A percentile compares a stretch with the other conserved stretches of the same genome.
These are phyloP conservation scores for Halcyon malimbica DNA, from an alignment of 2,113 vertebrate species.

Conservation along the genomic window DNA sequence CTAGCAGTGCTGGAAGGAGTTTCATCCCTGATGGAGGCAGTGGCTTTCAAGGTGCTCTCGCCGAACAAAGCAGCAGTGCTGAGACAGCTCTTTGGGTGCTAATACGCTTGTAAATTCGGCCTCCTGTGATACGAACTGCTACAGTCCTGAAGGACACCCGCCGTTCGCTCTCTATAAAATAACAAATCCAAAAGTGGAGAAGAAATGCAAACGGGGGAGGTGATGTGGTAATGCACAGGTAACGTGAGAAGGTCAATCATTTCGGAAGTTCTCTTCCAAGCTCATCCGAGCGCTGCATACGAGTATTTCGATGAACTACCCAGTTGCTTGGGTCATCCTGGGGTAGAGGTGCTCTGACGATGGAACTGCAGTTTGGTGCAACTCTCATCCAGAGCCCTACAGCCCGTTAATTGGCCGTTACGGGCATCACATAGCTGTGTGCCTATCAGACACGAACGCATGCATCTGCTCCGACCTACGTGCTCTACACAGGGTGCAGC, in stretches of 20 bases:
- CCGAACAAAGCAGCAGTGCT: constrained; percentile 22
- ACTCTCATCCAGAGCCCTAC: not conserved
- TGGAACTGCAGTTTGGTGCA: not conserved
- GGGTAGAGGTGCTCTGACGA: not conserved
- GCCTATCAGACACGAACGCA: not conserved
- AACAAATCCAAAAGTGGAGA: not conserved
- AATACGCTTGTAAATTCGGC: constrained; percentile 23
- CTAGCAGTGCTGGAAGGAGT: not conserved
- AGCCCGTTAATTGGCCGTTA: not conserved
- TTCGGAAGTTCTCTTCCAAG: not conserved
- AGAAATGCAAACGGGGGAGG: not conserved
- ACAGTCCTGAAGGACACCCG: not conserved
- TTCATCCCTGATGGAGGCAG: not conserved
- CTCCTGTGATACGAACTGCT: not conserved
- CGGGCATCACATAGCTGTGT: fast-evolving
- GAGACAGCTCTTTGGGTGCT: constrained; percentile 48
- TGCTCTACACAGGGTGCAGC: not conserved
- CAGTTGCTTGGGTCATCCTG: not conserved
- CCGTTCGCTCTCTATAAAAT: constrained; percentile 22
- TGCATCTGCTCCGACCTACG: not conserved
- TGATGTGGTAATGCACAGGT: not conserved
- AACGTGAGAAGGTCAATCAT: not conserved
- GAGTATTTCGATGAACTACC: not conserved
- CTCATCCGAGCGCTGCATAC: not conserved
- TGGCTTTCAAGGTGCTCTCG: constrained; percentile 41